Percentiles rank a stretch among this genome's conserved stretches.
These are phyloP conservation scores for Alosa alosa DNA, from an alignment of 2,113 vertebrate genomes.

Conservation along the genomic window DNA sequence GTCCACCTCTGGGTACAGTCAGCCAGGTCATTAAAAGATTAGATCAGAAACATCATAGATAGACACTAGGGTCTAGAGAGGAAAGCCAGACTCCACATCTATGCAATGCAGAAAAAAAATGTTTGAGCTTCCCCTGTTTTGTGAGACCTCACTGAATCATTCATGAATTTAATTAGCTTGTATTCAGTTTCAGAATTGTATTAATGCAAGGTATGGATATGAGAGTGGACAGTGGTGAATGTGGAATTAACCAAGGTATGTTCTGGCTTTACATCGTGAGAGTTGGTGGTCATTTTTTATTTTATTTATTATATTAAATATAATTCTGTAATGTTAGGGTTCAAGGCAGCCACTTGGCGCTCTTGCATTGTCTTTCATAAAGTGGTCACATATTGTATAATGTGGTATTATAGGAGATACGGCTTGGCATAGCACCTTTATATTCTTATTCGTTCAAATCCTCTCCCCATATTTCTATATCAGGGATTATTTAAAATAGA, in stretches of 20 bases:
- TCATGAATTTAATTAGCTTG: neutral
- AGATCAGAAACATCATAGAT: neutral
- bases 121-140: neutral
- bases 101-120: neutral
- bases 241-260: neutral
- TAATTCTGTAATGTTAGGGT: no score
- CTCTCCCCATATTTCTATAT: no score
- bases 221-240: neutral
- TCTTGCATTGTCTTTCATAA: no score
- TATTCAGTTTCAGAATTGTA: neutral
- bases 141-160: neutral
- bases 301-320: neutral
- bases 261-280: neutral
- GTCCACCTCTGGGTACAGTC: neutral
- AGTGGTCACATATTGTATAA: no score
- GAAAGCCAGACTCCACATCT: neutral
- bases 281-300: neutral
- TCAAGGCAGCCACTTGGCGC: no score
- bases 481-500: no score
- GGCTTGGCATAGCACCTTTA: no score
- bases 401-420: no score
- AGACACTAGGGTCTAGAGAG: neutral
- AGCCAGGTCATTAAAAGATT: conserved; percentile 11
- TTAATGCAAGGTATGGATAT: neutral
- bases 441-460: no score